Evolutionary conservation across 2,888 invertebrate genomes (phyloP), one percentile per base, ranked within the genome.

Genomic region (Chrysina gloriosa): DNA sequence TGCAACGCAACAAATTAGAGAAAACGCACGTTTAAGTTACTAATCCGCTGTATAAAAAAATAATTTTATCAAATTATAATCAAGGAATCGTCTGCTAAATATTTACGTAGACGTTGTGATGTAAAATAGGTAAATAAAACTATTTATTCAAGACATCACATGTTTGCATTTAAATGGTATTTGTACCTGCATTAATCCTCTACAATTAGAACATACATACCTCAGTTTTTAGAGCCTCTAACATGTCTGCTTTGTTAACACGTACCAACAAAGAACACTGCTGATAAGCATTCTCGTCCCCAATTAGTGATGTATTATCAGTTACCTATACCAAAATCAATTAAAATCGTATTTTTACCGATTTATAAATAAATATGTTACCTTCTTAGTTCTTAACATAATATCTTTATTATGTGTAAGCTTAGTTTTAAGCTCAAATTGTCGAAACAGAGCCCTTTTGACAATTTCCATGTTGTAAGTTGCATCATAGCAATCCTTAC

Each of bases 211-310:
- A 83, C n/a, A 21, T 3, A 23, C 84, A 87, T 85, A 93, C 93
- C 86, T 92, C 90, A 80, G 90, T 88, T 81, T 90, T 92, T 69
- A 95, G 87, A 67, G 92, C 88, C 75, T 89, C 86, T 75, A 89
- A 89, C 80, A 95, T 86, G 81, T 89, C 87, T 72, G 87, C 82
- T 84, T 94, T 93, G 81, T 96, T 91, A 71, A 93, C 93, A 78
- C 94, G 90, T 70, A 97, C 93, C 81, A 98, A 87, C 73, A 99
- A 87, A 2, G 98, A 98, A 84, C 97, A 97, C 83, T 98, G 98
- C 82, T 99, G 98, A 85, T 98, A 99, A n/a, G 95, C 93, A 78
- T 92, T 92, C 6, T 91, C 88, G 73, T 91, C 88, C 68, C 95
- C 95, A 68, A 98, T 85, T 85, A 96, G 96, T 0, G 97, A 93